These are phyloP conservation scores for Pristionchus exspectatus DNA, from an alignment of 2,888 invertebrate genomes.

Conservation along the genomic window DNA sequence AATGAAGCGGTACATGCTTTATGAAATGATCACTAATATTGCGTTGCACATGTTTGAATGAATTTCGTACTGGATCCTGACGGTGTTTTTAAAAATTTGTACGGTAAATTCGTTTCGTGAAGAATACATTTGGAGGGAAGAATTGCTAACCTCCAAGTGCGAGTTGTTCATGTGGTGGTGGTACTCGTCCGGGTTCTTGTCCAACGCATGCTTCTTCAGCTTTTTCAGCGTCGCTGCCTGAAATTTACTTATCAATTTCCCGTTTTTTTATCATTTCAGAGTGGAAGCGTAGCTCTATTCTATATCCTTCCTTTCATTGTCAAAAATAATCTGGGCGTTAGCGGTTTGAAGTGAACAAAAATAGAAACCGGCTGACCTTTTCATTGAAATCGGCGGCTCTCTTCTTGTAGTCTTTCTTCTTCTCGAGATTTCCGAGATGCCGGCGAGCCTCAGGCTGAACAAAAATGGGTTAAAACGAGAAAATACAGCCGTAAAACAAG, in stretches of 20 bases:
- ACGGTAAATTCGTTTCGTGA: neutral
- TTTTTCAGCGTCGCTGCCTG: constrained; percentile 88
- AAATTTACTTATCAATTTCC: neutral
- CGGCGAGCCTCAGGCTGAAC: constrained; percentile 67
- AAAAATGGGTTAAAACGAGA: neutral
- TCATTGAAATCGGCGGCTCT: constrained; percentile 75
- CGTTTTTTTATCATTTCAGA: neutral
- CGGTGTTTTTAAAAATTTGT: too few species aligned
- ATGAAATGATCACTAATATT: too few species aligned
- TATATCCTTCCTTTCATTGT: too few species aligned
- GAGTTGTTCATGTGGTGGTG: constrained; percentile 97
- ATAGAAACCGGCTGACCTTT: constrained; percentile 48
- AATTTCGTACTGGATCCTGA: too few species aligned
- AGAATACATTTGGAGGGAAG: neutral
- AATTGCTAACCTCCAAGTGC: constrained; percentile 82
- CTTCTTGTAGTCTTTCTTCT: constrained; percentile 78
- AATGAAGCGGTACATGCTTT: too few species aligned
- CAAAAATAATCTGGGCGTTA: too few species aligned
- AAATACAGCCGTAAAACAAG: too few species aligned
- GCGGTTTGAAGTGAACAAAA: neutral
- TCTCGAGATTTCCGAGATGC: constrained; percentile 75
- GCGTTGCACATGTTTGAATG: too few species aligned
- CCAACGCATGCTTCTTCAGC: constrained; percentile 89
- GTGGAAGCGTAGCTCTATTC: neutral
- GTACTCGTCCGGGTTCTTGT: constrained; percentile 98